These are phyloP conservation scores for Eugnorisma glareosa DNA, from an alignment of 2,888 invertebrate species.

Conservation along the genomic window DNA sequence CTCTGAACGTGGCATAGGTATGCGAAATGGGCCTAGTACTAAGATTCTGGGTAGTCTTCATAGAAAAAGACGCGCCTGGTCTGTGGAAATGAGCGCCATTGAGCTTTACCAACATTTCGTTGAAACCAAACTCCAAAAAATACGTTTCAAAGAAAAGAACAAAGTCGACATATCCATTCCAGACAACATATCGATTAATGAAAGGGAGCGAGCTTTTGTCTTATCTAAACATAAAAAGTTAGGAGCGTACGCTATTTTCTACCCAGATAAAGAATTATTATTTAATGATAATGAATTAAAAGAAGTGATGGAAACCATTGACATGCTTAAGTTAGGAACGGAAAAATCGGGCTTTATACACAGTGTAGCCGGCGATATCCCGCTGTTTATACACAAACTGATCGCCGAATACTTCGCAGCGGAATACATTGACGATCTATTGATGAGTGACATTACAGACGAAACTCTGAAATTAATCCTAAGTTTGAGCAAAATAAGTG, in stretches of 20 bases:
- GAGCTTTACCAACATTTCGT: neutral
- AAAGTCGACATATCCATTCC: neutral
- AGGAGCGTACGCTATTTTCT: constrained; percentile 1
- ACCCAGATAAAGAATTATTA: neutral
- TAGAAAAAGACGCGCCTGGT: too few relatives aligned
- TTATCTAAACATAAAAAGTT: neutral
- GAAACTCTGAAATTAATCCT: neutral
- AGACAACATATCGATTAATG: neutral
- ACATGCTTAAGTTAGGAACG: neutral
- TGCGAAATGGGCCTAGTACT: too few relatives aligned
- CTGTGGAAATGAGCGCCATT: too few relatives aligned
- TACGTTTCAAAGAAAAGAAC: neutral
- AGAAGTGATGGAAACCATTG: neutral
- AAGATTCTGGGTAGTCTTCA: too few relatives aligned
- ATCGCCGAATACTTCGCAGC: constrained; percentile 1
- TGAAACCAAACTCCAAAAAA: neutral
- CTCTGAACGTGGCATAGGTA: too few relatives aligned
- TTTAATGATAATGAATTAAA: neutral
- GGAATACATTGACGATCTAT: neutral
- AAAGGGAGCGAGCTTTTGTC: neutral
- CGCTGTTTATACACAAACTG: neutral
- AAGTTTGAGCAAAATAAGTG: neutral
- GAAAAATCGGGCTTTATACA: neutral
- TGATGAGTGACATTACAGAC: neutral
- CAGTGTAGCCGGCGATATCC: neutral